Evolutionary conservation across 2,888 invertebrate species (phyloP).

Genomic region (Trichopoda pennipes): DNA sequence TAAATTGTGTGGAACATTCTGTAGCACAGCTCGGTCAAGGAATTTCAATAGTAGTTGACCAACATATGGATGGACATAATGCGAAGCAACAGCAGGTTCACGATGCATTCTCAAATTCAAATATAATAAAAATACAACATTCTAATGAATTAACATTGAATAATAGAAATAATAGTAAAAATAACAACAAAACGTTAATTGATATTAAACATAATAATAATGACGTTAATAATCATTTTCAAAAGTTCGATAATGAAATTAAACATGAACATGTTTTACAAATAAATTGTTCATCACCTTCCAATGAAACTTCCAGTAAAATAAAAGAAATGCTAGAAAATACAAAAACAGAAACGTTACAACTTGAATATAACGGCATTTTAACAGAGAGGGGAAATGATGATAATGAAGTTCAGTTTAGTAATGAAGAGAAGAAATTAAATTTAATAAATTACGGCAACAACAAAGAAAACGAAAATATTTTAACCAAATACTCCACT

Average conservation of each 20-base stretch:
- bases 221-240: slow-evolving; percentile 44
- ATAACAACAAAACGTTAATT: slow-evolving; percentile 70
- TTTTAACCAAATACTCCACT: slow-evolving; percentile 71
- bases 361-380: slow-evolving; percentile 45
- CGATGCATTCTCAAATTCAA: slow-evolving; percentile 37
- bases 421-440: slow-evolving; percentile 32
- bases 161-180: slow-evolving; percentile 60
- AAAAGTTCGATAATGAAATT: slow-evolving; percentile 16
- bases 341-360: not conserved
- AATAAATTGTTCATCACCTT: slow-evolving; percentile 52
- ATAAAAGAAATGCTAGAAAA: slow-evolving; percentile 40
- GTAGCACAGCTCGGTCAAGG: slow-evolving; percentile 57
- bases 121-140: slow-evolving; percentile 68
- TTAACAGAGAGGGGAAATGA: slow-evolving; percentile 61
- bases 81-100: slow-evolving; percentile 40
- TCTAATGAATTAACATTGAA: slow-evolving; percentile 64
- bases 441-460: slow-evolving; percentile 38
- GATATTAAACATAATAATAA: slow-evolving; percentile 69
- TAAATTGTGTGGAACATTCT: slow-evolving; percentile 66
- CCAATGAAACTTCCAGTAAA: slow-evolving; percentile 58
- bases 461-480: slow-evolving; percentile 26
- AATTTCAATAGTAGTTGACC: slow-evolving; percentile 71
- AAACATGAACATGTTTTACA: slow-evolving; percentile 53
- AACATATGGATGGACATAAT: slow-evolving; percentile 51
- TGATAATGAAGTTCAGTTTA: slow-evolving; percentile 52